Conservation (phyloP, 1,140 invertebrate genomes). For the Polypedilum pembai region DNA sequence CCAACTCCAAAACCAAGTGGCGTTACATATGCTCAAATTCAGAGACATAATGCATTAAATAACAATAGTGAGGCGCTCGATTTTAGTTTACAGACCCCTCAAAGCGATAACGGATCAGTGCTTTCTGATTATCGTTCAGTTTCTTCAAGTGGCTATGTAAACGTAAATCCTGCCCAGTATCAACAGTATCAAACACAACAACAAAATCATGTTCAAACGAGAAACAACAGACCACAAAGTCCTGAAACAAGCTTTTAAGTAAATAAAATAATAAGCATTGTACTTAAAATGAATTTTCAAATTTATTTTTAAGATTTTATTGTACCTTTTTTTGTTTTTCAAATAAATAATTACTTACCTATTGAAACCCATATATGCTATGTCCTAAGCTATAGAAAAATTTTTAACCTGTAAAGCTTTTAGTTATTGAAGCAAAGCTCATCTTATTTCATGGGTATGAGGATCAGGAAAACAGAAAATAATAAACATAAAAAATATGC, state of each 20-base stretch:
- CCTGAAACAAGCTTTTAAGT: constrained; percentile 41
- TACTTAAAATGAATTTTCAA: not conserved
- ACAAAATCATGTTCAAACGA: not conserved
- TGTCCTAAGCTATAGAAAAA: not conserved
- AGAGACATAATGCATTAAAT: constrained; percentile 34
- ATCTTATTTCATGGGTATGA: too few species aligned
- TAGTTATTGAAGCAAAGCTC: too few species aligned
- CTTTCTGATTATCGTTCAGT: constrained; percentile 1
- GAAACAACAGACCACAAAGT: constrained; percentile 36
- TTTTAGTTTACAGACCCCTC: not conserved
- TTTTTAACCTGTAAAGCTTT: too few species aligned
- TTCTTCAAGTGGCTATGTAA: not conserved
- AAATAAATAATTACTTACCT: not conserved
- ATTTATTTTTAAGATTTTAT: too few species aligned
- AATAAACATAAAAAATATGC: too few species aligned
- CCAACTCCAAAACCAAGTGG: constrained; percentile 33
- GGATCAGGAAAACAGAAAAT: too few species aligned
- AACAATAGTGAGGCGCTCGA: not conserved
- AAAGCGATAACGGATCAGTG: constrained; percentile 15
- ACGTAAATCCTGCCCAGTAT: not conserved
- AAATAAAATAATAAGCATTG: not conserved
- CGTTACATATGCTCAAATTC: constrained; percentile 40
- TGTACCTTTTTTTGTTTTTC: too few species aligned
- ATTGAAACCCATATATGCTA: not conserved
- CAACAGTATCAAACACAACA: too few species aligned